Base-by-base conservation (phyloP, 2,888 invertebrate genomes). In the Dolichopus griseipennis region DNA sequence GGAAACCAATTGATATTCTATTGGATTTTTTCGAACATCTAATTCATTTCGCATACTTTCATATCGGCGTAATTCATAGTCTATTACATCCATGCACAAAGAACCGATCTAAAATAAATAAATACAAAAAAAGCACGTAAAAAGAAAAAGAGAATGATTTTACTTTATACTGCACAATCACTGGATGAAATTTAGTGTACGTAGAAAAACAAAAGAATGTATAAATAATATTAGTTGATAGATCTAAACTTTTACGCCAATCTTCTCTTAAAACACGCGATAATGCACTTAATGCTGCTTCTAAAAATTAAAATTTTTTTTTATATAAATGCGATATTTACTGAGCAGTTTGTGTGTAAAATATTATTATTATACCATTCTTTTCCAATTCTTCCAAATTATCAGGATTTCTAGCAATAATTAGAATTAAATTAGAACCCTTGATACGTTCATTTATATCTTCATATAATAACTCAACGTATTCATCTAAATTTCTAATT, bases 201-300 rank as follows among this genome's bases (percentile, higher is more conserved):
- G 93, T 92, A 15, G 98, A 97, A 79, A 99, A 96, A 79, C 96
- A 97, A 80, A 96, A 95, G 83, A 98, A 98, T 75, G 95, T 93
- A 79, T 95, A 95, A 72, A 97, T 91, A 77, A 99, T 93, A 82
- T 97, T 97, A 74, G 95, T 97, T 74, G 96, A 95, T 69, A 99
- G 83, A 79, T 98, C 97, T 76, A 97, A 90, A 80, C 94, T 97
- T 78, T 93, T 90, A 81, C 93, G 93, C 93, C 97, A 98, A 83
- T 99, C 98, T 84, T 99, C 99, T 73, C 97, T 87, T 68, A 99
- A 84, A 43, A 98, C 96, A 77, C 99, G 86, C 15, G 97, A 93
- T 74, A 99, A 84, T 62, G 97, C 98, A 83, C 97, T 97, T 66
- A 99, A 84, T 68, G 97, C 87, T 62, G 95, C 94, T 83, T 98